These are phyloP conservation scores for Mastomys natalensis DNA, from an alignment of 2,113 vertebrate species.

Conservation along the genomic window DNA sequence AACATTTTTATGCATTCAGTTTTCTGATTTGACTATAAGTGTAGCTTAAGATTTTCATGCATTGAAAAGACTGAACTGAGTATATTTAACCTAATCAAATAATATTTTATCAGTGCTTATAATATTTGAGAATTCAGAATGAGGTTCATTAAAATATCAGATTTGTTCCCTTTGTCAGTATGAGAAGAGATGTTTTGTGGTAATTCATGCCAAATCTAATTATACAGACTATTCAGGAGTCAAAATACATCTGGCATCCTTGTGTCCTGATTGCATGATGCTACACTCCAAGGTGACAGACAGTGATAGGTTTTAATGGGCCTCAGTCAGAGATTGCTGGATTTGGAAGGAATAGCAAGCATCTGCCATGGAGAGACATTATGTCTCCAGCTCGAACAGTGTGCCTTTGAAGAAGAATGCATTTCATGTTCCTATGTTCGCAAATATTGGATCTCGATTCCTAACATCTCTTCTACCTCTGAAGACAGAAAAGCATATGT, in stretches of 20 bases:
- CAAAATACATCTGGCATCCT: conserved; percentile 37
- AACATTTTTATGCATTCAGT: background rate
- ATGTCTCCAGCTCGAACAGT: background rate
- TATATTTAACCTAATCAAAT: background rate
- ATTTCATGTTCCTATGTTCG: background rate
- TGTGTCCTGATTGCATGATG: background rate
- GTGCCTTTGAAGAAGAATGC: background rate
- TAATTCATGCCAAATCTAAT: conserved; percentile 38
- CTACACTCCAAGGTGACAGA: background rate
- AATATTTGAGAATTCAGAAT: background rate
- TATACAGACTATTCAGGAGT: conserved; percentile 19
- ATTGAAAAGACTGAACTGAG: background rate
- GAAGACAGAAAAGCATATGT: background rate
- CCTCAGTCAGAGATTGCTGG: background rate
- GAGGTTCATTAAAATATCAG: conserved; percentile 3
- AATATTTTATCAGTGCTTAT: background rate
- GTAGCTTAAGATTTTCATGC: conserved; percentile 19
- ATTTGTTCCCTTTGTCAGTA: background rate
- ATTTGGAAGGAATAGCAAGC: background rate
- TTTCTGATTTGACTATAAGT: background rate
- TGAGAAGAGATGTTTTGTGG: background rate
- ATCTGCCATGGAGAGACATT: background rate
- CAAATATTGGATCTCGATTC: background rate
- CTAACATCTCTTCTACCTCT: background rate
- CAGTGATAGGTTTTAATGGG: background rate